Evolutionary conservation across 2,113 vertebrate genomes (phyloP).

Genomic region (Nematolebias whitei): DNA sequence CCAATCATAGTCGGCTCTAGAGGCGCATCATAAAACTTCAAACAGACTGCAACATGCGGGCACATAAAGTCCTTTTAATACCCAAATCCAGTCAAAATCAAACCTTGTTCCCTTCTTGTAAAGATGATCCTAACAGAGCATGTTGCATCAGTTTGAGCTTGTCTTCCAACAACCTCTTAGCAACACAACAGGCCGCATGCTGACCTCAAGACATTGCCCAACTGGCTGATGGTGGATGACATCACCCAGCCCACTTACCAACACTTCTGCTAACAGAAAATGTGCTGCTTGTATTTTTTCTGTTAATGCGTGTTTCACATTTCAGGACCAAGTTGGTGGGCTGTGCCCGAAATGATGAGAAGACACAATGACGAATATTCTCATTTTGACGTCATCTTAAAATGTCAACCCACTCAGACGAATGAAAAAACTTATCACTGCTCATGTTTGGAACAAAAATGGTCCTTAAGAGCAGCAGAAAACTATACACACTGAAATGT

Average conservation of each 20-base stretch:
- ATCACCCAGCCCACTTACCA: constrained; percentile 24
- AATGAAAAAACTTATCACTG: too few species aligned
- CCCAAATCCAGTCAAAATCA: too few species aligned
- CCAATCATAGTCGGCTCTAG: too few species aligned
- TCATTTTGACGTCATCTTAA: not conserved
- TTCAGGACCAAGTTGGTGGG: not conserved
- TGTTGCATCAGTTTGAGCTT: not conserved
- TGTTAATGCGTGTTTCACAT: constrained; percentile 14
- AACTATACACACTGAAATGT: too few species aligned
- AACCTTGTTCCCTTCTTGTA: not conserved
- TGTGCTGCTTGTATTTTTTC: not conserved
- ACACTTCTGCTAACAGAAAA: constrained; percentile 10
- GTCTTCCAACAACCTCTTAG: not conserved
- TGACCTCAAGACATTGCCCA: constrained; percentile 12
- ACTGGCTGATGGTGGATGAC: not conserved
- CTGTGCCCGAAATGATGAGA: too few species aligned
- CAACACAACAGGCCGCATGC: not conserved
- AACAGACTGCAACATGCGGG: too few species aligned
- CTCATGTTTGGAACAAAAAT: too few species aligned
- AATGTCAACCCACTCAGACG: not conserved
- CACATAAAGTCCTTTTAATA: too few species aligned
- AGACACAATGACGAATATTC: not conserved
- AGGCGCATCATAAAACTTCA: too few species aligned
- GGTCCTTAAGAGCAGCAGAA: too few species aligned
- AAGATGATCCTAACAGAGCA: not conserved